Base-by-base conservation (phyloP, 1,140 invertebrate species). In the Akabosia matsudoensis region DNA sequence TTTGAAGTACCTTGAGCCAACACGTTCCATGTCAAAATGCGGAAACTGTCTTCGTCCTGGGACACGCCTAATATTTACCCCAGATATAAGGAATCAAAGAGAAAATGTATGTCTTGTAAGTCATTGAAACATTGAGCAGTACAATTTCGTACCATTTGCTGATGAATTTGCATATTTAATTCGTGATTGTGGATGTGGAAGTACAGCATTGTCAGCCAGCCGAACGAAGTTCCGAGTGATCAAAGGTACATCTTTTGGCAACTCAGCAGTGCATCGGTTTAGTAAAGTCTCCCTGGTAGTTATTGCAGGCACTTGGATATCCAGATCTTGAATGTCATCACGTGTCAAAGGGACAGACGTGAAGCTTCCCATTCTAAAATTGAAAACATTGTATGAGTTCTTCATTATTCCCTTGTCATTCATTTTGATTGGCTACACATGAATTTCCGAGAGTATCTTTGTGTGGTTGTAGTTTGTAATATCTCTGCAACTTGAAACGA, bases 11-110 rank as follows among this genome's bases (percentile, higher is more conserved):
- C 90, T 88, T 92, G 91, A 18, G 91, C 90, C 4, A 92, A 84
- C 78, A 92, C 87, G 83, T 92, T 92, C 91, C 91, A 92, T 80
- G 92, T 91, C 79, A 92, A 86, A 24, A 92, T 81, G 79, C 91
- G 85, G 75, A 92, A 79, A 30, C 61, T 3, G n/a, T 30, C 61
- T 67, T 30, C 61, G 22, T 67, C 28, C 26, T 67, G 28, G n/a
- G n/a, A n/a, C n/a, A n/a, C n/a, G n/a, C n/a, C n/a, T n/a, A n/a
- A n/a, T n/a, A n/a, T n/a, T n/a, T n/a, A n/a, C n/a, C 28, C 24
- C 3, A 28, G 54, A 3, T 56, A 30, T 30, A 31, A 67, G 10
- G 28, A 67, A 67, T 31, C 61, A 7, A 30, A 67, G 7, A 30
- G 10, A 67, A 67, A 37, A 73, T n/a, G 16, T 73, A 22, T 2